These are phyloP conservation scores for Sipha flava DNA, from an alignment of 1,140 invertebrate species.

Conservation along the genomic window DNA sequence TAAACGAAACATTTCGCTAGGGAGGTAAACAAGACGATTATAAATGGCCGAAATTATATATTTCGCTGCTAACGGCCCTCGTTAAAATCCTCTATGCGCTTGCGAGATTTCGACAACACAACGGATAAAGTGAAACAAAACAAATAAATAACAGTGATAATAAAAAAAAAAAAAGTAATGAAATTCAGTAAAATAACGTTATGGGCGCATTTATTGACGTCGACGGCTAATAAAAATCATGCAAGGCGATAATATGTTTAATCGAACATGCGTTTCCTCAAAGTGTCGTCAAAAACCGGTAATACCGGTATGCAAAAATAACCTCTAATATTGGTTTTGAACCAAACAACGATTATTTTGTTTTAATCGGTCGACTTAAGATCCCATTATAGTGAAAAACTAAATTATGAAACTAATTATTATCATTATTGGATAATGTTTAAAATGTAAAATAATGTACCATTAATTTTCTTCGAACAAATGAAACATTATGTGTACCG, in stretches of 20 bases:
- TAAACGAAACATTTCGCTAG: neutral
- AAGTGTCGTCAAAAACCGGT: too few species aligned
- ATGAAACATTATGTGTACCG: neutral
- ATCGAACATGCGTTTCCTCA: too few species aligned
- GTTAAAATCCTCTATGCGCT: neutral
- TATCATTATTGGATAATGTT: neutral
- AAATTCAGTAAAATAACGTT: neutral
- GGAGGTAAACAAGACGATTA: neutral
- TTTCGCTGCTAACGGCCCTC: neutral
- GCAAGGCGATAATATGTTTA: too few species aligned
- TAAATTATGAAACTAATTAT: neutral
- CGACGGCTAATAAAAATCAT: too few species aligned
- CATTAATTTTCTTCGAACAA: neutral
- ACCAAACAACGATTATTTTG: too few species aligned
- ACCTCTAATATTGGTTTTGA: too few species aligned
- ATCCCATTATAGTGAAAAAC: too few species aligned
- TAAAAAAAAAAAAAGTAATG: neutral
- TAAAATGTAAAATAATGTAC: neutral
- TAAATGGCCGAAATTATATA: constrained; percentile 12
- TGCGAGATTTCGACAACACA: neutral
- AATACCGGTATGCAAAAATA: too few species aligned
- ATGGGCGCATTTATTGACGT: neutral
- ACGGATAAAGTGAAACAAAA: neutral
- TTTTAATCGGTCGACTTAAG: too few species aligned
- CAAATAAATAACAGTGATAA: neutral